Base-by-base conservation (phyloP, 2,113 vertebrate species). In the Ia io region DNA sequence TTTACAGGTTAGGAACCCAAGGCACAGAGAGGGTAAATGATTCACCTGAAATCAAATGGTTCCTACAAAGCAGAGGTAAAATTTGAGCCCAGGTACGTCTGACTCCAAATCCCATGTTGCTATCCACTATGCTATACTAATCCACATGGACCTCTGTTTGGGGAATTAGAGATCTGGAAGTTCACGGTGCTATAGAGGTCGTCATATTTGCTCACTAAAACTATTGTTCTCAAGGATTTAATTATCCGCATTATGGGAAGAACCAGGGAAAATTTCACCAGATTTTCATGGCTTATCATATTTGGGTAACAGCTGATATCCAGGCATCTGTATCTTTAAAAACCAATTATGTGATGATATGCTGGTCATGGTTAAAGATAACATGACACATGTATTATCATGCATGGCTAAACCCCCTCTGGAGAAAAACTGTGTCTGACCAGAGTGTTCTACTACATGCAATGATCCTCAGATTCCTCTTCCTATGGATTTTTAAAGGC, bases 1-100 rank as follows among this genome's bases (percentile, higher is more conserved):
- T 90, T 95, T 80, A 89, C 17, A 87, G 9, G 56, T 59, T 85
- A 86, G 53, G 37, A 83, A 77, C n/a, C 40, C 14, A 28, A 96
- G 25, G 37, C 47, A 73, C 61, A 88, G 37, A 91, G 30, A 91
- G 1, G 12, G 51, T 88, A 91, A 93, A 14, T 86, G 44, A 85
- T 13, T 88, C 61, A 2, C 8, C 59, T 63, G 51, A 70, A 13
- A 23, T 76, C 44, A 84, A 93, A 88, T 8, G 86, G 40, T 17
- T 88, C 47, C 63, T 70, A 65, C 10, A 76, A 76, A 51, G 11
- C 42, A 88, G 17, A 93, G 23, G 42, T 79, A 94, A 86, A 85
- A 82, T 91, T 65, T 71, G 65, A 95, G 8, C 6, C 22, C 30
- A 88, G 2, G 9, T 65, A 80, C 49, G 0, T 76, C 37, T 79